These are phyloP conservation scores for Corythornis vintsioides DNA, from an alignment of 2,113 vertebrate genomes.

Conservation along the genomic window DNA sequence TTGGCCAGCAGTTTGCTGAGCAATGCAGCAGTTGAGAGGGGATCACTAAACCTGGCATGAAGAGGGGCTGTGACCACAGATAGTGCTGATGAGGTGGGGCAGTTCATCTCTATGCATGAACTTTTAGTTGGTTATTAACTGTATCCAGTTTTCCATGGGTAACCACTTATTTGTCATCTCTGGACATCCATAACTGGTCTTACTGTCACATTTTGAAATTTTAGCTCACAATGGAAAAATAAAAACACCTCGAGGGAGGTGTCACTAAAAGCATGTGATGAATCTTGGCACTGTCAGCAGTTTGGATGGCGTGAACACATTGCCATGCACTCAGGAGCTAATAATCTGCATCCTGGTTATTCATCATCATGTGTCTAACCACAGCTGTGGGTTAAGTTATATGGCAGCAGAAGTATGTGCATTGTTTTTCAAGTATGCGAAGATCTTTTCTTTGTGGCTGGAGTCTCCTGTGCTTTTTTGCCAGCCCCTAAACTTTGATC, in stretches of 20 bases:
- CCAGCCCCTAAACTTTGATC: background rate
- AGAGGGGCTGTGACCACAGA: background rate
- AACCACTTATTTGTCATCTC: background rate
- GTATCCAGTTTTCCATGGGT: background rate
- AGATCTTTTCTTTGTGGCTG: background rate
- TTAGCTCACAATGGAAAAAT: background rate
- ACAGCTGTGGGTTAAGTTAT: conserved; percentile 10
- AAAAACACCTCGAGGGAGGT: background rate
- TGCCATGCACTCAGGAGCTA: background rate
- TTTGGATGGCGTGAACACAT: background rate
- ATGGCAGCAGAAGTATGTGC: background rate
- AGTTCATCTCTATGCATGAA: background rate
- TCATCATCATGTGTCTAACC: conserved; percentile 22
- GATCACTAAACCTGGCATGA: background rate
- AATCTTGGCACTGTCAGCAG: background rate
- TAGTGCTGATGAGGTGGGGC: background rate
- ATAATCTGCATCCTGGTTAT: background rate
- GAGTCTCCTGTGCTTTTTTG: background rate
- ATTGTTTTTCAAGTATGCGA: conserved; percentile 1
- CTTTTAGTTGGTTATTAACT: background rate
- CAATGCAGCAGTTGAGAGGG: background rate
- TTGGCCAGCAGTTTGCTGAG: background rate
- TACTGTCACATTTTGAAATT: background rate
- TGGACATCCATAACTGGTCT: background rate
- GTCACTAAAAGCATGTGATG: background rate